Evolutionary conservation across 2,797 vertebrate genomes (phyloP), one percentile per base, ranked within the genome.

Genomic region (Australoheros facetus): DNA sequence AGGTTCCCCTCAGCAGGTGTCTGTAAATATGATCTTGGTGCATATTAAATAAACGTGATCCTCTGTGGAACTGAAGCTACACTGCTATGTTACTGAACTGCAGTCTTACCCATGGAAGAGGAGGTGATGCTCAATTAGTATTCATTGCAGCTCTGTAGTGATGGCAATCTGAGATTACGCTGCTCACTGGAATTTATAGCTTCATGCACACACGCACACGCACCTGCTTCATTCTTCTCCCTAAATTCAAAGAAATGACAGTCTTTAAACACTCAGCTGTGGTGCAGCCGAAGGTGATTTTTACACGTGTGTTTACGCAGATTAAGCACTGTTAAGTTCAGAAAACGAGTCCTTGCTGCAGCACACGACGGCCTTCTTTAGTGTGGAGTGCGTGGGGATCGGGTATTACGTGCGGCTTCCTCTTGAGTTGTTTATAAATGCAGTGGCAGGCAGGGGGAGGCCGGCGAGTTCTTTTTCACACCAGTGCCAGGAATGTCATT

Each of bases 401-500:
- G 0, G 34, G 56, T 45, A 3, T 56, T 70, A 56, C 7, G 8
- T 53, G 59, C 57, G 2, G 56, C 79, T 83, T 82, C 85, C 81
- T 76, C 64, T 69, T 23, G 72, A 85, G 83, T 83, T 92, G 90
- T 93, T 95, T 93, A 93, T 89, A 81, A 91, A 89, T 79, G 81
- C 87, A 45, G 77, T 42, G 48, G 82, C 77, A 60, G 72, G 75
- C 77, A 60, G 5, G 85, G 73, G 62, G 71, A 80, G 83, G 88
- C 78, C 80, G 75, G 71, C 75, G 76, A 75, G 79, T 42, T 75
- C 71, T 57, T 80, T 90, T 91, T 87, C 84, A 91, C 85, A 80
- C 83, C 75, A 58, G 60, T 80, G 90, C 86, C 88, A 92, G 89
- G 89, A 94, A 95, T 92, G 88, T 86, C 90, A 91, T 90, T 88